Evolutionary conservation across 23 tunicate genomes (phyloP).

Genomic region (Halocynthia roretzi): DNA sequence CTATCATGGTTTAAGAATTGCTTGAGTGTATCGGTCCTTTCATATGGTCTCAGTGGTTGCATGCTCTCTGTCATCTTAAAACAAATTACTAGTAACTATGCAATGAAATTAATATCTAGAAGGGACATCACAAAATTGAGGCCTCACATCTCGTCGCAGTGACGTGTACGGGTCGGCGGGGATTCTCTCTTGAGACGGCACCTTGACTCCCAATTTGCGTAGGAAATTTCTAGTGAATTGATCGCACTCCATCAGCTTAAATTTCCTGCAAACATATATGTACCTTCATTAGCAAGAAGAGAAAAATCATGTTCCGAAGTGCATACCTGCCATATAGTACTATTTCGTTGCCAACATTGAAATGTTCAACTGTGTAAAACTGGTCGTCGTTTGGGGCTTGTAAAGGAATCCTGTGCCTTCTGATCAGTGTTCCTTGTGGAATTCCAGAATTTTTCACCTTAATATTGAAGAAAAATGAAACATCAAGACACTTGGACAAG

Average conservation of each 20-base stretch:
- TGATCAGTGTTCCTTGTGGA: constrained; percentile 90
- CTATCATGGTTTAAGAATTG: constrained; percentile 95
- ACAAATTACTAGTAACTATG: not conserved
- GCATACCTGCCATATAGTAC: constrained; percentile 84
- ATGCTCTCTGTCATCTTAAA: constrained; percentile 71
- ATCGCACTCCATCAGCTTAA: constrained; percentile 89
- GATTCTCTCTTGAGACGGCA: constrained; percentile 37
- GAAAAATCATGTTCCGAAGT: not conserved
- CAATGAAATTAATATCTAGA: not conserved
- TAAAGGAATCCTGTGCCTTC: constrained; percentile 90
- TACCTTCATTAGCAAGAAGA: not conserved
- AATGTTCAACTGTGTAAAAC: constrained; percentile 86
- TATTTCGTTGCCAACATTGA: constrained; percentile 95
- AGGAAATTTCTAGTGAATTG: constrained; percentile 88
- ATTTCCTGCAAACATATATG: constrained; percentile 32
- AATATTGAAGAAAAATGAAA: not conserved
- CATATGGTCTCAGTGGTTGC: constrained; percentile 96
- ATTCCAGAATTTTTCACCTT: constrained; percentile 94
- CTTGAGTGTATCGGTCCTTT: constrained; percentile 81
- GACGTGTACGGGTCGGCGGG: constrained; percentile 77
- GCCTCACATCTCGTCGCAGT: constrained; percentile 55
- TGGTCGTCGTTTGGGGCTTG: constrained; percentile 90
- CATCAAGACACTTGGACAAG: not conserved
- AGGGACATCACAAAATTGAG: not conserved
- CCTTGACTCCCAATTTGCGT: constrained; percentile 72